These are phyloP conservation scores for Batillaria attramentaria DNA, from an alignment of 1,140 invertebrate species.

Conservation along the genomic window DNA sequence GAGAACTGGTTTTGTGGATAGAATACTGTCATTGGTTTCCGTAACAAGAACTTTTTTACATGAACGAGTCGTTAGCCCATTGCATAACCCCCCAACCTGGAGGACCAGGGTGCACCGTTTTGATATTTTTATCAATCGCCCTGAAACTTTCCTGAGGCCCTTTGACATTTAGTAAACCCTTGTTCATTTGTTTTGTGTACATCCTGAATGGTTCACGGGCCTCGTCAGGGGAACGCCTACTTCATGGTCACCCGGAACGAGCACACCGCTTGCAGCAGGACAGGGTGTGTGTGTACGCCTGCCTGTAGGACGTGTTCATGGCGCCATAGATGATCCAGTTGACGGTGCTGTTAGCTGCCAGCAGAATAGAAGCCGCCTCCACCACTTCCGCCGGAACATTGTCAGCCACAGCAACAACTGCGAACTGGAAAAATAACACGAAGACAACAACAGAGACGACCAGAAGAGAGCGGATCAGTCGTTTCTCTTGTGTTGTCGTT, in stretches of 20 bases:
- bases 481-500: too few relatives aligned
- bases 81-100: too few relatives aligned
- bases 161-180: too few relatives aligned
- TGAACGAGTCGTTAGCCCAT: too few relatives aligned
- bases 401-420: not conserved
- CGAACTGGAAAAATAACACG: not conserved
- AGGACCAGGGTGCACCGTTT: too few relatives aligned
- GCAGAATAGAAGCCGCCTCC: not conserved
- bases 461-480: not conserved
- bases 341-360: not conserved
- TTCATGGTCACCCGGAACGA: not conserved
- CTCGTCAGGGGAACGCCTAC: not conserved
- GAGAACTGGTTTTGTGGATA: too few relatives aligned
- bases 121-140: too few relatives aligned
- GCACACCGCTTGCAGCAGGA: not conserved
- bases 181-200: not conserved
- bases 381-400: not conserved
- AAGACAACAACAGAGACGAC: not conserved
- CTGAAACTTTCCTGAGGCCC: too few relatives aligned
- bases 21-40: too few relatives aligned
- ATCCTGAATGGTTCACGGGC: too few relatives aligned
- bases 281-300: not conserved
- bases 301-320: slow-evolving; percentile 1
- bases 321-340: not conserved
- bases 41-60: too few relatives aligned